Percentiles rank a stretch among this genome's conserved stretches.
Conservation (phyloP, 2,888 invertebrate species). For the Epinotia brunnichana region DNA sequence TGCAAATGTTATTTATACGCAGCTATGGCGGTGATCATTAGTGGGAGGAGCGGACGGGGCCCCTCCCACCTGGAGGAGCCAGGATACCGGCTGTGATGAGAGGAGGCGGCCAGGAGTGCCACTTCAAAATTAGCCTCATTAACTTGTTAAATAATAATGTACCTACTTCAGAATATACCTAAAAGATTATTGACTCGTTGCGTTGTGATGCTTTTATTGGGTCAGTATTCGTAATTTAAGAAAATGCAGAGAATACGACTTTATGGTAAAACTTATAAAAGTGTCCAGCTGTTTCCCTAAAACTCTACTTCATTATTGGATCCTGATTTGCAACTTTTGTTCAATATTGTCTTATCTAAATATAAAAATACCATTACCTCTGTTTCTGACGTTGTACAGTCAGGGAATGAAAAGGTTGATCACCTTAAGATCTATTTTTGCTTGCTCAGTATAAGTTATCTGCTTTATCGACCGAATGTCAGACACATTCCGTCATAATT, state of each 20-base stretch:
- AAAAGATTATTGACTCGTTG: background rate
- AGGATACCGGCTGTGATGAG: conserved; percentile 14
- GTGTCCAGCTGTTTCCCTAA: background rate
- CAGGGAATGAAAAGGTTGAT: too few species aligned
- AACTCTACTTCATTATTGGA: background rate
- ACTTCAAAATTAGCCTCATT: conserved; percentile 11
- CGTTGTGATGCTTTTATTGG: background rate
- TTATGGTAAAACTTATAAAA: background rate
- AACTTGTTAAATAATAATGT: conserved; percentile 14
- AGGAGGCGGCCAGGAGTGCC: conserved; percentile 6
- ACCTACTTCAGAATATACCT: background rate
- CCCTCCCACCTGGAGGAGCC: conserved; percentile 40
- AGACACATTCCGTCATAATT: too few species aligned
- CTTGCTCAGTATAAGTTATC: too few species aligned
- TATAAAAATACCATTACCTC: too few species aligned
- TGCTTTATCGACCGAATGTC: too few species aligned
- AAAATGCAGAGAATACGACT: too few species aligned
- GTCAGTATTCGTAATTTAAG: too few species aligned
- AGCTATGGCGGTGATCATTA: conserved; percentile 38
- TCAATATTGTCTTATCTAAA: background rate
- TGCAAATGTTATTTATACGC: conserved; percentile 39
- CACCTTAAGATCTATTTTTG: too few species aligned
- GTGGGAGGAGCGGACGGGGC: conserved; percentile 34
- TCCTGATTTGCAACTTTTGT: background rate
- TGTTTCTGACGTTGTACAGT: too few species aligned